Conservation (phyloP, 1,140 invertebrate genomes). For the Oryzaephilus surinamensis region DNA sequence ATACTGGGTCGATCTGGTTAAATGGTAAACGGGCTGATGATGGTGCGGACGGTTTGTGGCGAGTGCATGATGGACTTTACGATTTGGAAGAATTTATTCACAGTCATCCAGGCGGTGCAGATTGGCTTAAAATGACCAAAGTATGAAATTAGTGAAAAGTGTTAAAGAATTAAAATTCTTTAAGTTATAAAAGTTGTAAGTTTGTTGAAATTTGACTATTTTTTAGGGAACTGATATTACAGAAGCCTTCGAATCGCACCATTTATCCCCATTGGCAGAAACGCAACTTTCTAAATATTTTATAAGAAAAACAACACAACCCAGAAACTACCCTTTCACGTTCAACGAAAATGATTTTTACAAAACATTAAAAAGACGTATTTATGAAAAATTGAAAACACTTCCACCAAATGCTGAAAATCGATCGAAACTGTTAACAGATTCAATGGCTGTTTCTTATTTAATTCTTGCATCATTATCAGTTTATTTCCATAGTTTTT, state of each 20-base stretch:
- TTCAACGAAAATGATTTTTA: conserved; percentile 58
- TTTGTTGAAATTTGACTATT: neutral
- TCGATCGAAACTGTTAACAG: conserved; percentile 42
- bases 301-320: conserved; percentile 40
- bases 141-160: conserved; percentile 27
- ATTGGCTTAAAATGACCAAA: conserved; percentile 62
- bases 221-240: conserved; percentile 58
- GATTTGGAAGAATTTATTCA: conserved; percentile 56
- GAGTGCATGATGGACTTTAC: conserved; percentile 64
- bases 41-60: conserved; percentile 66
- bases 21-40: conserved; percentile 55
- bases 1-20: conserved; percentile 46
- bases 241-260: conserved; percentile 56
- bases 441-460: conserved; percentile 41
- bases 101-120: conserved; percentile 66
- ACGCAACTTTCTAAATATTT: conserved; percentile 48
- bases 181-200: neutral
- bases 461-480: conserved; percentile 42
- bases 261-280: conserved; percentile 39
- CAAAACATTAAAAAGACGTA: conserved; percentile 47
- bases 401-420: conserved; percentile 25
- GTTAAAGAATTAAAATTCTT: neutral
- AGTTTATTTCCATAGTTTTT: conserved; percentile 37
- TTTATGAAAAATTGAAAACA: conserved; percentile 28
- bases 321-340: conserved; percentile 50